phyloP scores from a whole-genome alignment of 2,797 vertebrate species.

The Enteromius paludinosus region DNA sequence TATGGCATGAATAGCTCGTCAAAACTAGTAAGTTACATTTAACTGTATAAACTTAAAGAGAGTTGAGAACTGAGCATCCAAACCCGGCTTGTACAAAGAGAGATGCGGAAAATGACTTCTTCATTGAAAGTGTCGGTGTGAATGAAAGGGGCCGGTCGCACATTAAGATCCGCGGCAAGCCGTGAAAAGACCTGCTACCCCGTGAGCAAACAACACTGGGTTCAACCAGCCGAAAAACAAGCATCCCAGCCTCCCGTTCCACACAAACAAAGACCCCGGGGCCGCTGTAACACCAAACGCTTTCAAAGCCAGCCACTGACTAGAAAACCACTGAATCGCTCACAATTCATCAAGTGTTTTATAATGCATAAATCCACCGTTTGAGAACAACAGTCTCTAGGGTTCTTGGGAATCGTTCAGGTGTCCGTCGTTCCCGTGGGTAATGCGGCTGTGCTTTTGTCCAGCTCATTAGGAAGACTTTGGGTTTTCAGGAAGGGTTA shows the following conservation, averaged over 20 bases:
- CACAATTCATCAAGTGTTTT: constrained; percentile 19
- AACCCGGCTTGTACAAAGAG: not conserved
- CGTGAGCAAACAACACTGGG: constrained; percentile 42
- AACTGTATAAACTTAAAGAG: not conserved
- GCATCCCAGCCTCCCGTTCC: not conserved
- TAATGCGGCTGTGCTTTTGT: not conserved
- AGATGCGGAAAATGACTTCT: constrained; percentile 25
- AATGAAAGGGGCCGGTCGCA: constrained; percentile 24
- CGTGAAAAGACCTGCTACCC: constrained; percentile 49
- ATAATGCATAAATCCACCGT: constrained; percentile 15
- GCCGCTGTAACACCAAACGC: constrained; percentile 34
- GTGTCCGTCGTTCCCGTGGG: constrained; percentile 23
- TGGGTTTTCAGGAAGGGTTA: constrained; percentile 26
- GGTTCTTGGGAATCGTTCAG: not conserved
- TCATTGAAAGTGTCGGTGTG: constrained; percentile 15
- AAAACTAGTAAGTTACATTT: not conserved
- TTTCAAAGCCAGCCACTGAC: constrained; percentile 43
- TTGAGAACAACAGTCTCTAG: not conserved
- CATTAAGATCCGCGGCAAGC: constrained; percentile 32
- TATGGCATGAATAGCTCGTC: not conserved
- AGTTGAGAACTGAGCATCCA: constrained; percentile 26
- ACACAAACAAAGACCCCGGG: constrained; percentile 41
- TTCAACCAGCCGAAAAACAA: constrained; percentile 53
- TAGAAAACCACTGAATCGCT: constrained; percentile 39
- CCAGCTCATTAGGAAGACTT: constrained; percentile 15